Evolutionary conservation across 1,140 invertebrate species (phyloP).

Genomic region (Eulimnadia texana): DNA sequence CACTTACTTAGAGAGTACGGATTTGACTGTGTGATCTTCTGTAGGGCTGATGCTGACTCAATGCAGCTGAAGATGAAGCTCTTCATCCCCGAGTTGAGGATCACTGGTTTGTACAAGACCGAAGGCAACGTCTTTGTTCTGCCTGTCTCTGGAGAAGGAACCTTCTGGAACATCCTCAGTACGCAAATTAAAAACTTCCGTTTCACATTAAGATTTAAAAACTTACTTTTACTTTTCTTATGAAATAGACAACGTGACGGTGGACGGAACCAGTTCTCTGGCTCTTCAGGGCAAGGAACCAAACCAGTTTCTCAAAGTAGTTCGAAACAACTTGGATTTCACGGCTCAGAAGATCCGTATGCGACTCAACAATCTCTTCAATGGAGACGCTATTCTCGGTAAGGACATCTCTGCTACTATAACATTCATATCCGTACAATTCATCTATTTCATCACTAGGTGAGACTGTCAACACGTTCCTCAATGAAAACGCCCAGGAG

Average conservation of each 20-base stretch:
- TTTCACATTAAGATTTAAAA: not conserved
- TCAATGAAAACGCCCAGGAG: conserved; percentile 68
- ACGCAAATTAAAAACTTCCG: not conserved
- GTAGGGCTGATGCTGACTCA: conserved; percentile 22
- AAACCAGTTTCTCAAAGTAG: conserved; percentile 32
- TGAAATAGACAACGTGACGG: conserved; percentile 11
- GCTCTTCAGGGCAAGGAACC: conserved; percentile 9
- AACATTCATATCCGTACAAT: not conserved
- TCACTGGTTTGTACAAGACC: conserved; percentile 22
- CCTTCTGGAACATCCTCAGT: conserved; percentile 23
- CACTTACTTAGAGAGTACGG: not conserved
- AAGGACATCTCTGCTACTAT: conserved; percentile 17
- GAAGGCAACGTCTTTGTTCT: conserved; percentile 24
- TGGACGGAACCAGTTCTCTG: conserved; percentile 3
- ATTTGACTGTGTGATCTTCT: conserved; percentile 10
- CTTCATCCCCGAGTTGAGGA: conserved; percentile 21
- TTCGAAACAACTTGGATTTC: conserved; percentile 47
- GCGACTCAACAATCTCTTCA: conserved; percentile 49
- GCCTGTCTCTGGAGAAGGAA: conserved; percentile 22
- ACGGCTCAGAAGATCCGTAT: conserved; percentile 42
- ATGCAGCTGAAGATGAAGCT: conserved; percentile 20
- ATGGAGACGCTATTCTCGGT: conserved; percentile 51
- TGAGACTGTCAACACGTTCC: conserved; percentile 65
- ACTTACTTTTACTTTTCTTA: not conserved
- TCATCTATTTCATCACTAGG: conserved; percentile 30